Evolutionary conservation across 2,113 vertebrate species (phyloP).

Genomic region (Mohoua ochrocephala): DNA sequence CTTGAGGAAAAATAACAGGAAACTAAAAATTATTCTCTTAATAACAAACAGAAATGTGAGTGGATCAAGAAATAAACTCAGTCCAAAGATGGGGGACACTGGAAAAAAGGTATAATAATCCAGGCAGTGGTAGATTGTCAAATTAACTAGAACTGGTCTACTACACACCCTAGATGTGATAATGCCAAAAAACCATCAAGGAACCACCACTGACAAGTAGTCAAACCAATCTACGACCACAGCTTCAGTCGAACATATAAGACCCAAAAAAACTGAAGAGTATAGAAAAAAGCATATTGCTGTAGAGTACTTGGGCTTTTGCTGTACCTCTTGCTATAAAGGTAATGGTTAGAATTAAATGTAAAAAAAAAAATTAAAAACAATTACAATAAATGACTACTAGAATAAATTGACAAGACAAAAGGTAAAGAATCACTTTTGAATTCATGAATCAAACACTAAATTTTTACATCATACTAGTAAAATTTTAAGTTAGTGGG

Average conservation of each 20-base stretch:
- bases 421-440: neutral
- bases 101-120: neutral
- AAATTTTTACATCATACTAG: neutral
- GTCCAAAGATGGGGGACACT: accelerated
- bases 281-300: neutral
- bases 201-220: neutral
- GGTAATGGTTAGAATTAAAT: neutral
- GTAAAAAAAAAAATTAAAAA: neutral
- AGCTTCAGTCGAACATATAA: neutral
- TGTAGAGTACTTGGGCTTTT: neutral
- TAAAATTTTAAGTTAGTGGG: neutral
- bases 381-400: neutral
- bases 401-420: neutral
- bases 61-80: neutral
- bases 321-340: neutral
- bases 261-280: accelerated
- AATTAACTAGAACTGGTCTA: neutral
- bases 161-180: neutral
- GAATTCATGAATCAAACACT: neutral
- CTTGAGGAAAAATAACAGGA: neutral
- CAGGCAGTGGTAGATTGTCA: neutral
- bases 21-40: neutral
- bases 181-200: neutral
- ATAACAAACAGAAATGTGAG: neutral
- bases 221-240: accelerated